Percentiles rank a stretch among this genome's conserved stretches.
Evolutionary conservation across 2,888 invertebrate genomes (phyloP).

Genomic region (Hirudinaria manillensis): DNA sequence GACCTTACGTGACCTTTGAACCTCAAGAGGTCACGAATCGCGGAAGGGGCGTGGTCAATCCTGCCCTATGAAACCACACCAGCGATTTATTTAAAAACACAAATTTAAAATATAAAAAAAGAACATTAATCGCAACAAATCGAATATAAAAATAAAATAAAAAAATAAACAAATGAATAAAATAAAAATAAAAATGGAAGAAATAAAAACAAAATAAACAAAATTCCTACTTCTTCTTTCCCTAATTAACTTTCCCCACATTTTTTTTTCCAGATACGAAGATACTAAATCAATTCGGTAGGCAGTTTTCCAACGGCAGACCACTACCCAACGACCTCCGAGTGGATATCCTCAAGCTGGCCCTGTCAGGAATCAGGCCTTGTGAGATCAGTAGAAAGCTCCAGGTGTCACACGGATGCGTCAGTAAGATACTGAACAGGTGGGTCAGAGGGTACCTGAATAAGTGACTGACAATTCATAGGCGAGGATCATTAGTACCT

Average conservation of each 20-base stretch:
- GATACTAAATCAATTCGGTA: constrained; percentile 22
- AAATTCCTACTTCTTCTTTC: not conserved
- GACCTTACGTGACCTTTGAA: too few species aligned
- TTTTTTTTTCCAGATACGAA: constrained; percentile 13
- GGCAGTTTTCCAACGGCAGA: constrained; percentile 36
- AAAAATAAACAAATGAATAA: too few species aligned
- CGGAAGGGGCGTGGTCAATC: too few species aligned
- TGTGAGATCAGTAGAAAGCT: constrained; percentile 52
- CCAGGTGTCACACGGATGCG: constrained; percentile 34
- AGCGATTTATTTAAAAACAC: too few species aligned
- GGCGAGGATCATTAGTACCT: too few species aligned
- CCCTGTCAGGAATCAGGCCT: constrained; percentile 51
- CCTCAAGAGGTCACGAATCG: too few species aligned
- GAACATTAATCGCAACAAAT: too few species aligned
- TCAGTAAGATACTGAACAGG: constrained; percentile 46
- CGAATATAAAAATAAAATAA: too few species aligned
- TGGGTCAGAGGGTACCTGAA: too few species aligned
- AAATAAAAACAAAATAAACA: not conserved
- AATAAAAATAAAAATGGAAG: not conserved
- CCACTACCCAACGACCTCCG: constrained; percentile 52
- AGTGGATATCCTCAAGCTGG: constrained; percentile 51
- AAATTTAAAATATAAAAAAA: too few species aligned
- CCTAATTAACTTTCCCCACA: not conserved
- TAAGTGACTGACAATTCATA: too few species aligned
- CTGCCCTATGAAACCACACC: too few species aligned